phyloP scores from a whole-genome alignment of 2,888 invertebrate species.

The Epiperipatus broadwayi region DNA sequence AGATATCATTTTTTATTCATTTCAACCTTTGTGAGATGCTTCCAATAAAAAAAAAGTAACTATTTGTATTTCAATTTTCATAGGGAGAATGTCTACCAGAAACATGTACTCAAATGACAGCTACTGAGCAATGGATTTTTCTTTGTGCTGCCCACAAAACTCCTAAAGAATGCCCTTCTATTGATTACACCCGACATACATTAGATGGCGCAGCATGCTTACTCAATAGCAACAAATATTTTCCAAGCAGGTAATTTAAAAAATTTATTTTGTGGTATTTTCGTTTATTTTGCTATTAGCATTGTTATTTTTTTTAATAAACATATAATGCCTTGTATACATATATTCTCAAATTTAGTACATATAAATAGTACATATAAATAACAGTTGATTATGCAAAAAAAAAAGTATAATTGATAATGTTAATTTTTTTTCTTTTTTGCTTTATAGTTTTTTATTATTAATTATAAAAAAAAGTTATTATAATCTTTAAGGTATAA shows the following conservation, averaged over 20 bases:
- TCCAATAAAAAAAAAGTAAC: conserved; percentile 4
- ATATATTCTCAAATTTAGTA: conserved; percentile 19
- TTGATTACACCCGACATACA: conserved; percentile 96
- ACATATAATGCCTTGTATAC: conserved; percentile 1
- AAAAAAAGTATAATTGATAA: too few relatives aligned
- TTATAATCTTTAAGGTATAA: too few relatives aligned
- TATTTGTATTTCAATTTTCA: conserved; percentile 15
- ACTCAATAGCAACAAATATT: conserved; percentile 97
- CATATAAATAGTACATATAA: not conserved
- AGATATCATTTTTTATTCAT: too few relatives aligned
- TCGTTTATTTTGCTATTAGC: conserved; percentile 13
- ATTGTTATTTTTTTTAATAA: not conserved
- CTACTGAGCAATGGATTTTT: conserved; percentile 99
- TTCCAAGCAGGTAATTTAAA: conserved; percentile 76
- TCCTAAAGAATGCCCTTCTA: conserved; percentile 98
- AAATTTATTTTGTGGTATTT: conserved; percentile 18
- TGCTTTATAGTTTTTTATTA: conserved; percentile 14
- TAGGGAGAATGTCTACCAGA: conserved; percentile 81
- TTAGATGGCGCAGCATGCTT: conserved; percentile 95
- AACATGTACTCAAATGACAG: conserved; percentile 97
- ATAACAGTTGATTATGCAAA: too few relatives aligned
- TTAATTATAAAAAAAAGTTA: conserved; percentile 13
- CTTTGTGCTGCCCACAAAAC: conserved; percentile 98
- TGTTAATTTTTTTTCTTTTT: conserved; percentile 14
- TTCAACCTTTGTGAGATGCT: too few relatives aligned